Evolutionary conservation across 2,113 vertebrate species (phyloP).

Genomic region (Halcyon malimbica): DNA sequence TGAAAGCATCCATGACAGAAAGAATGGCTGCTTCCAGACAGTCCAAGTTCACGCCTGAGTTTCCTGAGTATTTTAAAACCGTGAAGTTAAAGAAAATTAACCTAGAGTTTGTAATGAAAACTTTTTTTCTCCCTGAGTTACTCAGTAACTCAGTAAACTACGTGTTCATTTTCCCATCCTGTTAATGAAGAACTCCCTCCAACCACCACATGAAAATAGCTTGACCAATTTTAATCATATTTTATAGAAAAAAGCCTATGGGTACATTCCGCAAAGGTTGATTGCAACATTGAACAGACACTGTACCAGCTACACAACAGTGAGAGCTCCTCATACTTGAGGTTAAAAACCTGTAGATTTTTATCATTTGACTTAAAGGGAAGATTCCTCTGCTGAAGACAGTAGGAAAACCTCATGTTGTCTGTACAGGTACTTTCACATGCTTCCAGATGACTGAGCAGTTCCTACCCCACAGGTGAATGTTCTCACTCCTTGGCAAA

Average conservation of each 20-base stretch:
- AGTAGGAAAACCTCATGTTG: not conserved
- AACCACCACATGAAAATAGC: not conserved
- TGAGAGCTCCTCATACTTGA: not conserved
- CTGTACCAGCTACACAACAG: not conserved
- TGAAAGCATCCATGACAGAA: not conserved
- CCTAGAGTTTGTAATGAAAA: not conserved
- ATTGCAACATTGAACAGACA: not conserved
- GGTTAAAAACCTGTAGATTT: slow-evolving; percentile 1
- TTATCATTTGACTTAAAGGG: not conserved
- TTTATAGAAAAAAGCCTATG: not conserved
- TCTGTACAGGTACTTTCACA: not conserved
- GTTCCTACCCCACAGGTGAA: not conserved
- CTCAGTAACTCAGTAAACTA: not conserved
- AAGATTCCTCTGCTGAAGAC: not conserved
- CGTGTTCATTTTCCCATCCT: not conserved
- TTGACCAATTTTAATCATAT: not conserved
- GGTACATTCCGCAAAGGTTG: not conserved
- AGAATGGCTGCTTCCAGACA: not conserved
- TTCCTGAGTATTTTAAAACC: not conserved
- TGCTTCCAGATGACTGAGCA: not conserved
- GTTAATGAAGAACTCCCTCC: not conserved
- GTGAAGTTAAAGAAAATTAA: not conserved
- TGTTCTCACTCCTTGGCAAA: not conserved
- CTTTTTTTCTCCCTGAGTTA: not conserved
- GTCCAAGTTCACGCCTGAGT: not conserved